Conservation (phyloP, 2,888 invertebrate species). For the Lycophotia porphyrea region DNA sequence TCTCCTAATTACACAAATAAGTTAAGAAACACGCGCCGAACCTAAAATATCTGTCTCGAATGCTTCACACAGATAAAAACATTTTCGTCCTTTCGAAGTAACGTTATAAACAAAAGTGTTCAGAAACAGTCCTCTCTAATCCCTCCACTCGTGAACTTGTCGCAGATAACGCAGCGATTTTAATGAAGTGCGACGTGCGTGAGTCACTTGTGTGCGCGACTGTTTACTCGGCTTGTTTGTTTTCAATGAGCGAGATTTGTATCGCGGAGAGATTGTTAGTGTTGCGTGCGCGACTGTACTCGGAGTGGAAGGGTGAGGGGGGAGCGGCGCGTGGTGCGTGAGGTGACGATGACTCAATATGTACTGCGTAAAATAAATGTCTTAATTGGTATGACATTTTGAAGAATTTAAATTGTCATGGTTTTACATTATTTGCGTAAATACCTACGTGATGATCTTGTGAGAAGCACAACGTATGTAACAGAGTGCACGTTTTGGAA, state of each 20-base stretch:
- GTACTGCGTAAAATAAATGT: neutral
- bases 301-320: neutral
- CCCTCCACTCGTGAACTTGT: conserved; percentile 26
- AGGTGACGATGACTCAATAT: conserved; percentile 2
- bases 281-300: conserved; percentile 15
- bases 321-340: neutral
- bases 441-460: neutral
- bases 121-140: conserved; percentile 8
- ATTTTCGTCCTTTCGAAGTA: conserved; percentile 36
- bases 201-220: conserved; percentile 32
- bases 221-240: conserved; percentile 34
- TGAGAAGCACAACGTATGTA: neutral
- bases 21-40: conserved; percentile 37
- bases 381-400: neutral
- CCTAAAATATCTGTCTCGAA: conserved; percentile 29
- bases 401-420: neutral
- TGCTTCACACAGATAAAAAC: conserved; percentile 37
- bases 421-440: neutral
- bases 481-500: neutral
- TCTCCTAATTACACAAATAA: conserved; percentile 46
- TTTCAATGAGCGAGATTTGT: conserved; percentile 44
- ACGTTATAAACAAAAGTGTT: conserved; percentile 45
- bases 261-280: conserved; percentile 21
- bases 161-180: conserved; percentile 36
- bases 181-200: conserved; percentile 47